Percentiles rank a stretch among this genome's conserved stretches.
Evolutionary conservation across 2,888 invertebrate species (phyloP).

Genomic region (Spodoptera picta): DNA sequence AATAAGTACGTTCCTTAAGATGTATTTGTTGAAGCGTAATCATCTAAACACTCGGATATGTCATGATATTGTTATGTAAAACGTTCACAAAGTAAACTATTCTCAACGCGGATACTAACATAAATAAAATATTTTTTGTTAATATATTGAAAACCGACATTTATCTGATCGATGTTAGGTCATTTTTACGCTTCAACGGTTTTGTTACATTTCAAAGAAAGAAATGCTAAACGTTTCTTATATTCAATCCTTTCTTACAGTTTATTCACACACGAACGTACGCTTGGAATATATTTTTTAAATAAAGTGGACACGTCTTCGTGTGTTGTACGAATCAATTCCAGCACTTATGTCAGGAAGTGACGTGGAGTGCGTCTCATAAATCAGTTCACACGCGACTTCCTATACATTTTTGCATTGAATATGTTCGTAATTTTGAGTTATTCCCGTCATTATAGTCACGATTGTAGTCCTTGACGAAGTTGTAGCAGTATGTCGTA

Average conservation of each 20-base stretch:
- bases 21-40: constrained; percentile 10
- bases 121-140: constrained; percentile 4
- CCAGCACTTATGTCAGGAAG: constrained; percentile 35
- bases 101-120: constrained; percentile 20
- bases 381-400: constrained; percentile 47
- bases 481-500: neutral
- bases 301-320: constrained; percentile 34
- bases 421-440: constrained; percentile 14
- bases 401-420: constrained; percentile 30
- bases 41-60: neutral
- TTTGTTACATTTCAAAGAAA: constrained; percentile 36
- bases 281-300: constrained; percentile 37
- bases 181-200: constrained; percentile 26
- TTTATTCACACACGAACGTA: constrained; percentile 29
- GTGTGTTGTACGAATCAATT: constrained; percentile 42
- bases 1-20: constrained; percentile 2
- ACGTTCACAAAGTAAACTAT: constrained; percentile 17
- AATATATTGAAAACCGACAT: constrained; percentile 26
- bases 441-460: constrained; percentile 11
- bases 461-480: constrained; percentile 7
- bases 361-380: constrained; percentile 39
- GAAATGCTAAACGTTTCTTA: constrained; percentile 30
- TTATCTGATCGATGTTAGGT: constrained; percentile 19
- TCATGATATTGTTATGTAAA: neutral
- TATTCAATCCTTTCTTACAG: constrained; percentile 28